These are phyloP conservation scores for Habropoda laboriosa DNA, from an alignment of 1,140 invertebrate genomes.

Conservation along the genomic window DNA sequence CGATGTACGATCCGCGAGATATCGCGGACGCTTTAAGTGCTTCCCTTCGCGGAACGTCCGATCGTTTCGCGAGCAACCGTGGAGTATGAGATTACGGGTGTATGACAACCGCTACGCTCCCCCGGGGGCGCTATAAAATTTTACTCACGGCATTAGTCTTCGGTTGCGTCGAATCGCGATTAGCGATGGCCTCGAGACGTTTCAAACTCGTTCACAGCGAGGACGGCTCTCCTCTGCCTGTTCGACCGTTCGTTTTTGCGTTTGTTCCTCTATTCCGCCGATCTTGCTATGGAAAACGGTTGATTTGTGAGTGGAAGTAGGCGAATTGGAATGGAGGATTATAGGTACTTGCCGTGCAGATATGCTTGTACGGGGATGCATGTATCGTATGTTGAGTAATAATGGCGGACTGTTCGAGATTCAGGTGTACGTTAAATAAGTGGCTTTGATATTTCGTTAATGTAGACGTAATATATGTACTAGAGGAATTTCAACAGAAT, in stretches of 20 bases:
- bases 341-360: no score
- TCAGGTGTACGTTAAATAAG: no score
- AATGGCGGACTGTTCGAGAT: no score
- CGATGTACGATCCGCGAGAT: slow-evolving; percentile 18
- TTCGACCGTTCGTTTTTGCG: neutral
- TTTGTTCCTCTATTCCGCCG: no score
- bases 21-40: slow-evolving; percentile 19
- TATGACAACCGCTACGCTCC: slow-evolving; percentile 14
- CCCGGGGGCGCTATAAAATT: slow-evolving; percentile 16
- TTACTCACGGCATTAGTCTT: slow-evolving; percentile 3
- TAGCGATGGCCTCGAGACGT: slow-evolving; percentile 4
- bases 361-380: no score
- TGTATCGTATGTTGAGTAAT: no score
- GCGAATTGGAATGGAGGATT: no score
- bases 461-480: no score
- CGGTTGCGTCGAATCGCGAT: neutral
- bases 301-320: no score
- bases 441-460: no score
- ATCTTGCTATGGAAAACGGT: neutral
- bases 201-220: neutral
- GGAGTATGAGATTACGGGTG: slow-evolving; percentile 10
- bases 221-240: neutral
- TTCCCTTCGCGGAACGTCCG: slow-evolving; percentile 10
- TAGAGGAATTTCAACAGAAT: no score
- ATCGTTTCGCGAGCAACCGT: slow-evolving; percentile 15